Conservation (phyloP, 1,140 invertebrate species). For the Episyrphus balteatus region DNA sequence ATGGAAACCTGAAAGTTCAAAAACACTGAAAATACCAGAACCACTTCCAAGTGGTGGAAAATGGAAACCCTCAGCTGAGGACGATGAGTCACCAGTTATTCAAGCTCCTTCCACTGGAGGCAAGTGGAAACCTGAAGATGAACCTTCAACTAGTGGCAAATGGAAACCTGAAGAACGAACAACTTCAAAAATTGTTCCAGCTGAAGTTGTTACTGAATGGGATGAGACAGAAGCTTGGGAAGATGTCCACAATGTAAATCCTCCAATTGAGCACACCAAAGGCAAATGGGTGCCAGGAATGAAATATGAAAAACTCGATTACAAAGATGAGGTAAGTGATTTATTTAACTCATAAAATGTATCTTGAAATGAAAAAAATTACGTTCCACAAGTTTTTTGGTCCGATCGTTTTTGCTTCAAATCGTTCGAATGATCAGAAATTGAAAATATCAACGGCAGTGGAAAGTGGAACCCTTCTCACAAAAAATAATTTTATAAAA, state of each 20-base stretch:
- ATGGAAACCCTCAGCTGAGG: constrained; percentile 46
- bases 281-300: constrained; percentile 66
- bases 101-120: constrained; percentile 57
- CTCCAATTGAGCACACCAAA: constrained; percentile 55
- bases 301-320: constrained; percentile 37
- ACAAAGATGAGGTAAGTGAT: constrained; percentile 35
- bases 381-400: too few species aligned
- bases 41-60: constrained; percentile 47
- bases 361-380: too few species aligned
- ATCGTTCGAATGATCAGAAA: too few species aligned
- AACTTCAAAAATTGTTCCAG: constrained; percentile 12
- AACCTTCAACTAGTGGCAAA: constrained; percentile 58
- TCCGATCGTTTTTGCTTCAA: too few species aligned
- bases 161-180: constrained; percentile 45
- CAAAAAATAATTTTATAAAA: too few species aligned
- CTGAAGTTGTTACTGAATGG: constrained; percentile 29
- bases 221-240: constrained; percentile 19
- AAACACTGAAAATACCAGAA: too few species aligned
- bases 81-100: constrained; percentile 38
- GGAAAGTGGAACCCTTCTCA: too few species aligned
- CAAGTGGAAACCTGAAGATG: constrained; percentile 51
- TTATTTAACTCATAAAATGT: constrained; percentile 10
- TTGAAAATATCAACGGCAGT: too few species aligned
- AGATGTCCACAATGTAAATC: constrained; percentile 36
- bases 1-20: too few species aligned